These are phyloP conservation scores for Danaus chrysippus DNA, from an alignment of 2,888 invertebrate genomes.

Conservation along the genomic window DNA sequence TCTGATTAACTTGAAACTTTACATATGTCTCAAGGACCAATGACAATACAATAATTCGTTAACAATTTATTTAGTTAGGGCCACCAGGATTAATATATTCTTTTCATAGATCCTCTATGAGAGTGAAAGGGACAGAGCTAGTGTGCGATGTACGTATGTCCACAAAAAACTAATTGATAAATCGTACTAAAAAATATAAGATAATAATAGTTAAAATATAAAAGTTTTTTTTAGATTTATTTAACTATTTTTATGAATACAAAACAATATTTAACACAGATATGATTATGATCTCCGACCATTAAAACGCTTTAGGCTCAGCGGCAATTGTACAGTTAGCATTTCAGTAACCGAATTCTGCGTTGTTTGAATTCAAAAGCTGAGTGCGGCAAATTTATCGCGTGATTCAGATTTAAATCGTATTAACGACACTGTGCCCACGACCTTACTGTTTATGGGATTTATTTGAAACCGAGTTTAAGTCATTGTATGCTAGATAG, in stretches of 20 bases:
- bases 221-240: no score
- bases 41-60: no score
- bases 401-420: conserved; percentile 74
- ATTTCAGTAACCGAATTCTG: conserved; percentile 43
- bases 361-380: conserved; percentile 62
- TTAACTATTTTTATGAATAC: conserved; percentile 1
- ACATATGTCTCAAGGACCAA: no score
- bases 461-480: conserved; percentile 47
- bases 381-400: conserved; percentile 70
- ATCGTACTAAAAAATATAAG: no score
- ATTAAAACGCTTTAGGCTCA: conserved; percentile 21
- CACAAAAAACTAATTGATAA: no score
- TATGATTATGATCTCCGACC: conserved; percentile 12
- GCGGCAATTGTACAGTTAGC: conserved; percentile 31
- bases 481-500: conserved; percentile 10
- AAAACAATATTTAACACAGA: not conserved
- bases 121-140: no score
- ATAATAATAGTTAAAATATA: no score
- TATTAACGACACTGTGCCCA: conserved; percentile 66
- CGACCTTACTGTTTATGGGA: conserved; percentile 54
- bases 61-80: no score
- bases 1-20: no score
- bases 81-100: no score
- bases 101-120: no score
- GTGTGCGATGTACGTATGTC: no score